Evolutionary conservation across 1,140 invertebrate genomes (phyloP), one percentile per base, ranked within the genome.

Genomic region (Drosophila eugracilis): DNA sequence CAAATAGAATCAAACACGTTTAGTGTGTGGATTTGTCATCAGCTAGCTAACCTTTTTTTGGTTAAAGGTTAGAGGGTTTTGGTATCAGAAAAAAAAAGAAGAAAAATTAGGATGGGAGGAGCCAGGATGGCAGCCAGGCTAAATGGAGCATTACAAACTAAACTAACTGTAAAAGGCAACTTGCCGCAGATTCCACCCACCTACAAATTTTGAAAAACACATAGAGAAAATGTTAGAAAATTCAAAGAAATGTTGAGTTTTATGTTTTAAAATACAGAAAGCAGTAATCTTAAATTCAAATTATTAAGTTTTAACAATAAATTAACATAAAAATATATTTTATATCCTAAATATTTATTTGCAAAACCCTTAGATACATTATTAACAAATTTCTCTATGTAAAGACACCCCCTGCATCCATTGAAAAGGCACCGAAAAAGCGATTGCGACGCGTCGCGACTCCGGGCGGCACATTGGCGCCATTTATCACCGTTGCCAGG

Each of bases 401-500:
- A 37, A 17, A 54, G 10, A 28, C 32, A 39, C 34, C 28, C 32
- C 47, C 50, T 48, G 22, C 24, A 44, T 42, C 45, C 39, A 39
- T 34, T 19, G 55, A 9, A 34, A 39, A 42, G 28, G 5, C 45
- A 66, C 28, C 65, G 32, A 76, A 67, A 67, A 70, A 70, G 42
- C 78, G 78, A 69, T 74, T 85, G 74, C 71, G 83, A 71, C 66
- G 77, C 86, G 86, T 73, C 85, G 71, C 78, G 78, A 79, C 84
- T 84, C 45, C 58, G 76, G 75, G 78, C 89, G 89, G 75, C 89
- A 86, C 75, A 84, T 83, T 91, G 89, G 89, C 89, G 89, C 89
- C 89, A 90, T 89, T 91, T 89, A 91, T 91, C 85, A 89, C 89
- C 89, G 89, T 84, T 89, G 63, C 84, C 75, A 67, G 75, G 71